A percentile compares a stretch with the other conserved stretches of the same genome.
Evolutionary conservation across 2,113 vertebrate genomes (phyloP).

Genomic region (Petroica traversi): DNA sequence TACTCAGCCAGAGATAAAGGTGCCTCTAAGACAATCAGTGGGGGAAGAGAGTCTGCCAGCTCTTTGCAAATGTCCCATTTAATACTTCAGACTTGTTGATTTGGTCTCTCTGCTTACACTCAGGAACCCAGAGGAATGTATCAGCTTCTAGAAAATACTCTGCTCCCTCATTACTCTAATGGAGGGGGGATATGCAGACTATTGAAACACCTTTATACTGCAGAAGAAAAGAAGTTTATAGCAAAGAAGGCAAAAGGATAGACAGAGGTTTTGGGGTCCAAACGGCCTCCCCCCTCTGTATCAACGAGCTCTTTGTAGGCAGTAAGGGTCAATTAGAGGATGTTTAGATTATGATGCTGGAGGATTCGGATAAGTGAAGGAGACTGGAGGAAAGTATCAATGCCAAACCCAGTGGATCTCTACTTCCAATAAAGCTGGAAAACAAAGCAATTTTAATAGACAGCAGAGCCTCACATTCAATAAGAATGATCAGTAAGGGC

Average conservation of each 20-base stretch:
- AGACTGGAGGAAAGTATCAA: neutral
- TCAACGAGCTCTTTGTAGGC: neutral
- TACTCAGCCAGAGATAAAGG: neutral
- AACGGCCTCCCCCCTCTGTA: neutral
- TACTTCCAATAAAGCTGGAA: neutral
- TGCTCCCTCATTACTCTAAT: neutral
- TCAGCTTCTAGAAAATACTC: neutral
- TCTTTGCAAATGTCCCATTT: too few relatives aligned
- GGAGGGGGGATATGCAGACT: too few relatives aligned
- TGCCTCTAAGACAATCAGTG: neutral
- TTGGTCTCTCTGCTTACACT: neutral
- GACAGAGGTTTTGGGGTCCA: neutral
- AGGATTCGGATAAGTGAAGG: neutral
- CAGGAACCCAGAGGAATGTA: neutral
- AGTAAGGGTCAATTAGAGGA: neutral
- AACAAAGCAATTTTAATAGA: neutral
- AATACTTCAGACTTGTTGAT: neutral
- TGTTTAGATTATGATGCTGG: accelerated
- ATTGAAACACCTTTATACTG: neutral
- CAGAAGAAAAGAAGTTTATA: neutral
- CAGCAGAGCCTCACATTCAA: neutral
- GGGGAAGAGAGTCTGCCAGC: neutral
- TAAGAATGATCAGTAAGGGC: neutral
- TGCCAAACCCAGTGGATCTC: neutral
- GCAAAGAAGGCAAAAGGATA: neutral